Evolutionary conservation across 2,113 vertebrate species (phyloP).

Genomic region (Antigone vipio): DNA sequence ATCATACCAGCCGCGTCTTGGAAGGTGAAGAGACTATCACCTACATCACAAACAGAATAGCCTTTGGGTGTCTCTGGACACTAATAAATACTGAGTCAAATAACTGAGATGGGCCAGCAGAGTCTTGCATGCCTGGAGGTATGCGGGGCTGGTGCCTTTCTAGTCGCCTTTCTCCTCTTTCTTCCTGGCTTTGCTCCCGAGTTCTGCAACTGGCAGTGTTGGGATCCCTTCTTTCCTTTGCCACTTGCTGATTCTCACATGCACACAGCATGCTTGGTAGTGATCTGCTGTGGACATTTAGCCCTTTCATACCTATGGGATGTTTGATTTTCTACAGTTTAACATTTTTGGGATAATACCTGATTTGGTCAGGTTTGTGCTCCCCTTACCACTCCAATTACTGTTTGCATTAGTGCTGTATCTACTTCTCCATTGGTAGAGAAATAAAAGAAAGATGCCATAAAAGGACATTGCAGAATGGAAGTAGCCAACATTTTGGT

Average conservation of each 20-base stretch:
- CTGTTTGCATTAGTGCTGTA: background rate
- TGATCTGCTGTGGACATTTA: background rate
- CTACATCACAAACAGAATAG: background rate
- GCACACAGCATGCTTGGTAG: background rate
- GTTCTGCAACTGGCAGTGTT: background rate
- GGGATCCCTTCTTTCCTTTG: background rate
- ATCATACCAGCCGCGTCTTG: background rate
- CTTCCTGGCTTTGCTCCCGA: background rate
- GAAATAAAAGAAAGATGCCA: background rate
- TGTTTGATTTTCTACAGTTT: background rate
- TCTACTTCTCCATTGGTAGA: background rate
- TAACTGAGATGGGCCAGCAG: background rate
- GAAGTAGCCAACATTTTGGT: background rate
- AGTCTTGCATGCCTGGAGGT: background rate
- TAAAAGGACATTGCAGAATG: background rate
- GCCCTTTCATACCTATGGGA: background rate
- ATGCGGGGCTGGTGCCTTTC: accelerated
- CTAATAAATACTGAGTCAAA: background rate
- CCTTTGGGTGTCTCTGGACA: background rate
- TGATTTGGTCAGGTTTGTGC: background rate
- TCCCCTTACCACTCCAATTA: background rate
- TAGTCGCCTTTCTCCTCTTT: background rate
- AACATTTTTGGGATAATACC: background rate
- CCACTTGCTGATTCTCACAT: accelerated
- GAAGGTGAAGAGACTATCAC: background rate